Conservation (phyloP, 2,797 vertebrate species). For the Potorous gilbertii region DNA sequence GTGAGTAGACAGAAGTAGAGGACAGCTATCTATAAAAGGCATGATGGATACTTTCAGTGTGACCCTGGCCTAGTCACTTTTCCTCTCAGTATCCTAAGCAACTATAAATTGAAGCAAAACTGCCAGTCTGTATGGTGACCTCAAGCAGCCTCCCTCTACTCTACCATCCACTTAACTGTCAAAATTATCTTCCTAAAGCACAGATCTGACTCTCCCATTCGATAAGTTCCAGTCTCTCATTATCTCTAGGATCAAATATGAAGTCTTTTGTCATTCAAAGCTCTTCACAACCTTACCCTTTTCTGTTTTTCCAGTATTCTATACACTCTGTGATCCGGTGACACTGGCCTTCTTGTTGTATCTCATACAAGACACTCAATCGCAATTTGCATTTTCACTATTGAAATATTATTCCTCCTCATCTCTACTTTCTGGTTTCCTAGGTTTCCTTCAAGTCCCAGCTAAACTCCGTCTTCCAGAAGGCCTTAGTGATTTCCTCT, state of each 20-base stretch:
- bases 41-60: not conserved
- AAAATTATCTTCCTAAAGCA: not conserved
- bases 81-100: not conserved
- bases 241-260: not conserved
- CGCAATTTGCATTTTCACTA: not conserved
- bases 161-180: not conserved
- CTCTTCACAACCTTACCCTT: not conserved
- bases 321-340: not conserved
- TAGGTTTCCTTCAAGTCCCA: not conserved
- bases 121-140: not conserved
- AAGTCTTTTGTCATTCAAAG: not conserved
- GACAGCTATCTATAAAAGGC: not conserved
- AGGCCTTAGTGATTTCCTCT: not conserved
- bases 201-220: no score
- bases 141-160: not conserved
- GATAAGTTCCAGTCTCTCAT: not conserved
- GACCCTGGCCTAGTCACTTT: not conserved
- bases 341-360: not conserved
- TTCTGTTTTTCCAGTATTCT: not conserved
- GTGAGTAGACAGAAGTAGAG: not conserved
- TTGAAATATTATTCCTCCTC: not conserved
- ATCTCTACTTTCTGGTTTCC: not conserved
- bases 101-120: not conserved
- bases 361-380: not conserved
- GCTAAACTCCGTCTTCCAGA: not conserved